Evolutionary conservation across 2,888 invertebrate species (phyloP), one percentile per base, ranked within the genome.

Genomic region (Polydrusus cervinus): DNA sequence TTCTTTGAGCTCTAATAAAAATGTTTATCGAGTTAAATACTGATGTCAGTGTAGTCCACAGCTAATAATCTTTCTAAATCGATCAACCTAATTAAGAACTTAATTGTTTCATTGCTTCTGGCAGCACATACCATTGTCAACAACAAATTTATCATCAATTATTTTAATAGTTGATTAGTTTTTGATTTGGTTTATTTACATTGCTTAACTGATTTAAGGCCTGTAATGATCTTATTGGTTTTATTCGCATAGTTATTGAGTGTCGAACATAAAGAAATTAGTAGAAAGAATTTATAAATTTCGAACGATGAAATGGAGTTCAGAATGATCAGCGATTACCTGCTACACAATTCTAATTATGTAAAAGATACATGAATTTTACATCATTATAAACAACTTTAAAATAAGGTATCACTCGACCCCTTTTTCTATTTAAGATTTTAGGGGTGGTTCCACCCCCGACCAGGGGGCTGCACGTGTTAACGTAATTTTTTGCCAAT

Each of bases 91-190:
- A 76, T 76, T 76, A 76, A 68, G 53, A 47, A 57, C 40, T 76
- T 76, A 73, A 76, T 73, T 57, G 64, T 73, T 76, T 76, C 65
- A 73, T 73, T 76, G 67, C 57, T 61, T 75, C 25, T 72, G 64
- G 43, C 62, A 57, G 62, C 65, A 34, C n/a, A 61, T 14, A 40
- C 45, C 53, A 43, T 70, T 65, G 70, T 70, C 76, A 73, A 76
- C 73, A 73, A 76, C 49, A 51, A 72, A 30, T 71, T 51, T 64
- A 66, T 64, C 57, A 30, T 71, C 69, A 62, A 70, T 76, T 76
- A 69, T 55, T 73, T 73, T 73, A 76, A 62, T 67, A 55, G 55
- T 43, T 40, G 65, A 66, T 66, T 66, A 49, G 49, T 49, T 66
- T 53, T 55, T 53, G 67, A 67, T 67, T 67, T 55, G 18, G 55